Base-by-base conservation (phyloP, 2,888 invertebrate genomes). In the Limnephilus marmoratus region DNA sequence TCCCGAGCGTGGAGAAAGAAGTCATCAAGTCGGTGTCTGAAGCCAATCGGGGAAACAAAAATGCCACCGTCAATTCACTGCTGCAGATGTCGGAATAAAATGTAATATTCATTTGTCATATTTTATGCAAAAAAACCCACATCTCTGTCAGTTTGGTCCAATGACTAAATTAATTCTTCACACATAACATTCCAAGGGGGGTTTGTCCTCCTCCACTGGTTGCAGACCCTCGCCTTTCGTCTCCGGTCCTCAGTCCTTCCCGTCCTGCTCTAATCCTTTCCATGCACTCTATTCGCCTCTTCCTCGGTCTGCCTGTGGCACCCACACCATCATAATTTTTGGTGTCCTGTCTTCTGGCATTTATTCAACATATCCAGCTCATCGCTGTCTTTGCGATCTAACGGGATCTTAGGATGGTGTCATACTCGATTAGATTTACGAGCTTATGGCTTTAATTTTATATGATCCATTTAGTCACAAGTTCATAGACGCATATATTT, bases 1-100 rank as follows among this genome's bases (percentile, higher is more conserved):
- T 99, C 96, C 99, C 99, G 1, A 98, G 98, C 94, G 97, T 99
- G 94, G 99, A 99, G 94, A 98, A 97, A 94, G 99, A 99, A 94
- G 99, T 99, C 9, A 98, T 99, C 92, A 98, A 97, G 95, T 98
- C 99, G 0, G 98, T 99, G 37, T 97, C 98, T 94, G 99, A 99
- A 95, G 98, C 98, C 7, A 99, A 99, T 95, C 96, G 97, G 85
- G 99, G 99, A 1, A 98, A 99, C 95, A 99, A 99, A 94, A 98
- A 99, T 94, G 97, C 97, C 24, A 98, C 99, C 12, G 98, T 99
- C 94, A 99, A 99, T 96, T 98, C 98, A 0, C 96, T 99, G 91
- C 96, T 99, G 85, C 98, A 98, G 95, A 98, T 99, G 98, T 97
- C 97, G 82, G 98, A 98, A 95, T 97, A 97, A 24, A 80, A 41